Evolutionary conservation across 2,797 vertebrate genomes (phyloP), one percentile per base, ranked within the genome.

Genomic region (Pseudochirops cupreus): DNA sequence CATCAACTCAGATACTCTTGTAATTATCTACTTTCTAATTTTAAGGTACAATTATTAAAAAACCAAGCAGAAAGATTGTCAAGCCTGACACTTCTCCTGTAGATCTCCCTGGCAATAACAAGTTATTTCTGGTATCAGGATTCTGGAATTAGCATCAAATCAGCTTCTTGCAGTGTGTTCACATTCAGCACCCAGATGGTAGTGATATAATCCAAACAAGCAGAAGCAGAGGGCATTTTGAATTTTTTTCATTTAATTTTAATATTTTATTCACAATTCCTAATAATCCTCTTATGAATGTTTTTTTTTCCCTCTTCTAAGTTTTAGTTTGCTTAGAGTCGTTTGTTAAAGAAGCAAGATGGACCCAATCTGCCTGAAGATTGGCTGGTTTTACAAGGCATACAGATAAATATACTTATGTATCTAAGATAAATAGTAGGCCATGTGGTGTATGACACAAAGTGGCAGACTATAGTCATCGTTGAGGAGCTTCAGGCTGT

Each of bases 41-140:
- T 93, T 95, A 56, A 95, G 96, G 92, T 94, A 95, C 14, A 96
- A 91, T 97, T 96, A 95, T 95, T 95, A 31, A 96, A 97, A 96
- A 96, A 95, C 29, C 52, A 95, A 95, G 57, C 91, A 95, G 96
- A 94, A 95, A 94, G 33, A 28, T 87, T 91, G 92, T 97, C 94
- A 96, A 97, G 97, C 95, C 96, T 95, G 95, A 96, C 53, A 98
- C 96, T 95, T 95, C 50, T 97, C 67, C 55, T 94, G 96, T 93
- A 58, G 96, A 96, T 97, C 24, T 28, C 46, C 92, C 92, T 18
- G 62, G 0, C 94, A n/a, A 96, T 92, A 0, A 16, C 46, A 92
- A 97, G 95, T 95, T 97, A 18, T 92, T 96, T 97, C 97, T 95
- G 95, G 97, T 96, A 96, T 93, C 93, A 39, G 21, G 95, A 91